Base-by-base conservation (phyloP, 2,797 vertebrate species). In the Sebastes hubbsi region DNA sequence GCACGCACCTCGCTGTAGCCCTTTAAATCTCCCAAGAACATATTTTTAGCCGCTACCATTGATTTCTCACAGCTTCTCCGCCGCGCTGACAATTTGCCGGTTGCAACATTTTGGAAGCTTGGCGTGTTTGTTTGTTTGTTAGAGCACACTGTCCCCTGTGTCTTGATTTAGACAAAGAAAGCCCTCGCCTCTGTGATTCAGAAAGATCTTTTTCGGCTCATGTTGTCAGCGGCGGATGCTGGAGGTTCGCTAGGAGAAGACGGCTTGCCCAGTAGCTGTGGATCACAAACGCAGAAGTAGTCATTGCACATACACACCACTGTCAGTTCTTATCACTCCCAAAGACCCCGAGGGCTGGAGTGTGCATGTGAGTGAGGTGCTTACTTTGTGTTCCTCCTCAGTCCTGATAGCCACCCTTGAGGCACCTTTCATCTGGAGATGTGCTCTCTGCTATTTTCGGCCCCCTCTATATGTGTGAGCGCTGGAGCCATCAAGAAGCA, bases 281-380 rank as follows among this genome's bases (percentile, higher is more conserved):
- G 86, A 88, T 93, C 90, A 81, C 90, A 90, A 92, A 91, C 91
- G 79, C 80, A 68, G 80, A 81, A 84, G 90, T 83, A 93, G 92
- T 94, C 91, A 87, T 87, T 86, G 86, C 87, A 79, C 92, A 80
- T 91, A 91, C 88, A 92, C 88, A 92, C 90, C 88, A 82, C 90
- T 94, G 94, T 95, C 92, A 94, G 92, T 81, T 93, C 92, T 92
- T 91, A 93, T 95, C 92, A 93, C 88, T 93, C 91, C 90, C 86
- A 77, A 60, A 88, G 79, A 89, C 91, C 91, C 92, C 1, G 79
- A 90, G 91, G 88, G 91, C 87, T 77, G 71, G 84, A 86, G 82
- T 88, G 90, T 89, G 93, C 90, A 88, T 92, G 93, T 84, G 92
- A 93, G 93, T 82, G 91, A 94, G 93, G 91, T 89, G 91, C 91